Evolutionary conservation across 1,140 invertebrate species (phyloP), one percentile per base, ranked within the genome.

Genomic region (Trichomalopsis sarcophagae): DNA sequence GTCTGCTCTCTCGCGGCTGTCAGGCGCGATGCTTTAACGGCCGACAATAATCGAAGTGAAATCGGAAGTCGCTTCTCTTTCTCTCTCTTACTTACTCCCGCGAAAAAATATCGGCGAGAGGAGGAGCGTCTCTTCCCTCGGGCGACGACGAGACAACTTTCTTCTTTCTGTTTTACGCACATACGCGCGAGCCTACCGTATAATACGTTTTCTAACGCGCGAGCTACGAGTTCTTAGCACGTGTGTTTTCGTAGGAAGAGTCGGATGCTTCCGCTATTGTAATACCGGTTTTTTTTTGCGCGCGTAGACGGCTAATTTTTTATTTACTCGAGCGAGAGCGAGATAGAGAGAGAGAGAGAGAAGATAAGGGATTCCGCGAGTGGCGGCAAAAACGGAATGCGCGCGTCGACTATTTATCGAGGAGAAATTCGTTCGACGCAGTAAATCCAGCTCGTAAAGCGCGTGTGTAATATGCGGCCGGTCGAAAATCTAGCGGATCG

Each of bases 31-130:
- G 23, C 69, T 33, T 33, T 33, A 33, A 33, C 23, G 11, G 33
- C 40, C 40, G 62, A 69, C 82, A 69, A 83, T 83, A 83, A 83
- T 83, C 74, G 36, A 83, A 83, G 82, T 83, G 82, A 83, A 83
- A 83, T 83, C 82, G 82, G 82, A 83, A 83, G 82, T 83, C 82
- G 40, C 62, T 36, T 40, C 73, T 13, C 7, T 73, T 4, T 13
- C 10, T 27, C 27, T 27, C 27, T 11, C 23, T n/a, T 4, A 17
- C 68, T 27, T 23, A 1, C 23, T 17, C 27, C 13, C 81, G 33
- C 71, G 81, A 82, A 82, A 82, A 76, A 83, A 83, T 77, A 83
- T 69, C 50, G 36, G 17, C 23, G 30, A 33, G 69, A 71, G 69
- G 69, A 71, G 69, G 69, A 71, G 69, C 23, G 21, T 62, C 55